Conservation (phyloP, 2,797 vertebrate genomes). For the Pseudochromis fuscus region DNA sequence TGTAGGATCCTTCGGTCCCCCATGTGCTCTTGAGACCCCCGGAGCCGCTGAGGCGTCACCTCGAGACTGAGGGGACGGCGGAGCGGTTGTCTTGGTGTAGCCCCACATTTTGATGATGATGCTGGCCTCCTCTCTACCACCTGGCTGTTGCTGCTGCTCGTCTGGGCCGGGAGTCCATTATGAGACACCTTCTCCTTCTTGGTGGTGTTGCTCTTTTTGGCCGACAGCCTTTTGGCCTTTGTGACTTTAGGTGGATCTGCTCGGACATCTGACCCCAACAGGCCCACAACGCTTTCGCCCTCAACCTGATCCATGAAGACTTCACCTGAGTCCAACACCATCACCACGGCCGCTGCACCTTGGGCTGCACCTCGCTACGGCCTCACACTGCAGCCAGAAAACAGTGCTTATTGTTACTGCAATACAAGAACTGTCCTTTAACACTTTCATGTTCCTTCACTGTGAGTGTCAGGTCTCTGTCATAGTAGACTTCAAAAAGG, state of each 20-base stretch:
- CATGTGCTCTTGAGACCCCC: slow-evolving; percentile 60
- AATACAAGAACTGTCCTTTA: no score
- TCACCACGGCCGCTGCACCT: slow-evolving; percentile 75
- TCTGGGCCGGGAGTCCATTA: slow-evolving; percentile 74
- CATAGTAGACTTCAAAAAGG: no score
- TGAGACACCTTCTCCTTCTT: slow-evolving; percentile 68
- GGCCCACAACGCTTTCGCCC: slow-evolving; percentile 60
- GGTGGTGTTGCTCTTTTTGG: slow-evolving; percentile 54
- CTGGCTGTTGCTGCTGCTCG: slow-evolving; percentile 41
- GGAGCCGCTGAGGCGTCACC: slow-evolving; percentile 63
- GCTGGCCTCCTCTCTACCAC: slow-evolving; percentile 58
- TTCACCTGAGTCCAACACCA: slow-evolving; percentile 90
- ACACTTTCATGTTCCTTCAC: no score
- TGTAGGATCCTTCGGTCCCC: slow-evolving; percentile 68
- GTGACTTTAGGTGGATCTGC: slow-evolving; percentile 41
- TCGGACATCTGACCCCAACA: slow-evolving; percentile 58
- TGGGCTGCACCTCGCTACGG: slow-evolving; percentile 48
- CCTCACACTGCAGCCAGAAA: slow-evolving; percentile 24
- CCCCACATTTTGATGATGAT: background rate
- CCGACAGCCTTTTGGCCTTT: background rate
- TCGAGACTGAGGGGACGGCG: slow-evolving; percentile 79
- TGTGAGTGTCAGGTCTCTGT: no score
- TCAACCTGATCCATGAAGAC: slow-evolving; percentile 85
- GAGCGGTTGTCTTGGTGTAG: slow-evolving; percentile 49
- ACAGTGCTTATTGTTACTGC: no score